Evolutionary conservation across 1,140 invertebrate species (phyloP).

Genomic region (Doryteuthis pealeii): DNA sequence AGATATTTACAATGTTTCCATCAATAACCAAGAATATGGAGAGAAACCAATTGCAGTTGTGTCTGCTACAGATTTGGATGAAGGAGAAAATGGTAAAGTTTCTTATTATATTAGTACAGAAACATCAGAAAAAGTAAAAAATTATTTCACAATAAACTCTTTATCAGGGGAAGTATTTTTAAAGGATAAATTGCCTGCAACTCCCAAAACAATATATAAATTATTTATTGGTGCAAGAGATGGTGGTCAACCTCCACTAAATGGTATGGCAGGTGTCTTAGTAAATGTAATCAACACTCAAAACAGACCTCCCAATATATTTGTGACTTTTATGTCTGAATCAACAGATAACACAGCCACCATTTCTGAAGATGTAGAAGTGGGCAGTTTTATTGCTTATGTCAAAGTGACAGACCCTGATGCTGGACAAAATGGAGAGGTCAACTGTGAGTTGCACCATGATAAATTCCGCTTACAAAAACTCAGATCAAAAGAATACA

Average conservation of each 20-base stretch:
- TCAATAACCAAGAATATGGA: constrained; percentile 29
- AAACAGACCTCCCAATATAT: constrained; percentile 36
- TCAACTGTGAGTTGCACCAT: constrained; percentile 42
- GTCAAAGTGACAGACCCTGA: constrained; percentile 50
- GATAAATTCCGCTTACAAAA: constrained; percentile 57
- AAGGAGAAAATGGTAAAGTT: constrained; percentile 43
- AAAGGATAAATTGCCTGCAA: constrained; percentile 25
- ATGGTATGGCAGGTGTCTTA: constrained; percentile 25
- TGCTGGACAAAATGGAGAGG: constrained; percentile 43
- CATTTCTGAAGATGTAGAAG: constrained; percentile 34
- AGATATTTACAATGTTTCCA: constrained; percentile 26
- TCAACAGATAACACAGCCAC: constrained; percentile 30
- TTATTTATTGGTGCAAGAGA: constrained; percentile 37
- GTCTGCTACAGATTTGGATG: constrained; percentile 41
- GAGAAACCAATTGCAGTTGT: constrained; percentile 32
- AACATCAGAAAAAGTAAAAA: constrained; percentile 86
- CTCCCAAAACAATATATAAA: constrained; percentile 26
- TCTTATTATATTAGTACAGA: constrained; percentile 75
- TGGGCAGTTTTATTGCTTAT: constrained; percentile 46
- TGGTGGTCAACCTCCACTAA: constrained; percentile 32
- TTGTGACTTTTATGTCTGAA: constrained; percentile 33
- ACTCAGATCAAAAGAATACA: constrained; percentile 34
- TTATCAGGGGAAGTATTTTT: constrained; percentile 32
- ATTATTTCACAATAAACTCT: constrained; percentile 75
- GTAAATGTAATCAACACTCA: constrained; percentile 34